A percentile compares a stretch with the other conserved stretches of the same genome.
Evolutionary conservation across 2,888 invertebrate genomes (phyloP).

Genomic region (Reticulitermes lucifugus): DNA sequence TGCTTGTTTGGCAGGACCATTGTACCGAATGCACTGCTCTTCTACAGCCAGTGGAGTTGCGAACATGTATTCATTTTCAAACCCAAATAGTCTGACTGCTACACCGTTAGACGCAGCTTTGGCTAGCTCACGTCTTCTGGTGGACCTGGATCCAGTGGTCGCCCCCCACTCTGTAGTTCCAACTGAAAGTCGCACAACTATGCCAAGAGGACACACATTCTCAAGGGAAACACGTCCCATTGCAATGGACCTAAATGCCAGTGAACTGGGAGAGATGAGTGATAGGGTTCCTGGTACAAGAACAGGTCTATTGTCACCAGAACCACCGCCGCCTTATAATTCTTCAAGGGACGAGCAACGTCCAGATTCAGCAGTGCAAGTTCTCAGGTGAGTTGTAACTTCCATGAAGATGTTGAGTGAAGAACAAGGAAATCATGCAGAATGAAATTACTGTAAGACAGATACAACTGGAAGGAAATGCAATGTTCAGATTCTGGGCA

Average conservation of each 20-base stretch:
- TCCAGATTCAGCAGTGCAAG: neutral
- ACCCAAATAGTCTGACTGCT: constrained; percentile 58
- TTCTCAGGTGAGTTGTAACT: neutral
- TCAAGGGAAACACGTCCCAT: constrained; percentile 37
- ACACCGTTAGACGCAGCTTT: constrained; percentile 57
- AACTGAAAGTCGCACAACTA: constrained; percentile 52
- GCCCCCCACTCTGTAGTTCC: neutral
- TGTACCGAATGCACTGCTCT: constrained; percentile 59
- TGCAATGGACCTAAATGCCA: neutral
- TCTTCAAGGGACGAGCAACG: neutral
- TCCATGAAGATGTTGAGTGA: neutral
- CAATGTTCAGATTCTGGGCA: too few relatives aligned
- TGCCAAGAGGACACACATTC: constrained; percentile 49
- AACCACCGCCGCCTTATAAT: constrained; percentile 23
- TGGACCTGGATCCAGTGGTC: constrained; percentile 49
- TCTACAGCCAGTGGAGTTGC: constrained; percentile 60
- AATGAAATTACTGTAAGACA: neutral
- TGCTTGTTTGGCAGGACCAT: constrained; percentile 55
- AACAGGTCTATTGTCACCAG: neutral
- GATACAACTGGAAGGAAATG: too few relatives aligned
- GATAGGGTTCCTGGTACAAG: neutral
- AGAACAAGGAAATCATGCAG: neutral
- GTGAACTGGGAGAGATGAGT: constrained; percentile 1
- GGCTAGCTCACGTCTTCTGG: constrained; percentile 32
- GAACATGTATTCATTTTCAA: constrained; percentile 60